phyloP scores from a whole-genome alignment of 2,113 vertebrate genomes.

The Orycteropus afer region DNA sequence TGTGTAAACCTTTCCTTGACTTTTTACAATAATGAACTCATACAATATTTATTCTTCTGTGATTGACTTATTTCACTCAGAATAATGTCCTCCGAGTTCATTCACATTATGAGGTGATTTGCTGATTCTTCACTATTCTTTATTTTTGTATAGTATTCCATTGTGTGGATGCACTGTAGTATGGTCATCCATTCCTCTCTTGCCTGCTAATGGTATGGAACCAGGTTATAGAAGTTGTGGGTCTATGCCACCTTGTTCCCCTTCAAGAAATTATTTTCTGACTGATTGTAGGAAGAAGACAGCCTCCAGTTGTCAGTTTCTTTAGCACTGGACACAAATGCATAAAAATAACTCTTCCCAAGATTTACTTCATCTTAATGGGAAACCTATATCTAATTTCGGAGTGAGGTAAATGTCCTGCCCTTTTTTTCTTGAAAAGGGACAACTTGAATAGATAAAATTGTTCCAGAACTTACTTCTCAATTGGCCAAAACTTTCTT shows the following conservation, averaged over 20 bases:
- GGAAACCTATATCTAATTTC: background rate
- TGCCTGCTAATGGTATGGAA: background rate
- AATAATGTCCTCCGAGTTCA: no score
- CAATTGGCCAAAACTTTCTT: fast-evolving
- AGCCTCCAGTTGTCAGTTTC: background rate
- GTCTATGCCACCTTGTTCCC: background rate
- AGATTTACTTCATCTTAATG: background rate
- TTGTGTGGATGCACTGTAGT: no score
- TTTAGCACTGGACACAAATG: background rate
- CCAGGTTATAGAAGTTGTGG: background rate
- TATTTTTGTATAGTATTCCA: no score
- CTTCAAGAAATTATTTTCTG: background rate
- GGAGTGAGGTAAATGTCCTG: background rate
- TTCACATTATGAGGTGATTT: no score
- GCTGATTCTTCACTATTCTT: no score
- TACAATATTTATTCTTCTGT: no score
- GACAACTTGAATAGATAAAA: background rate
- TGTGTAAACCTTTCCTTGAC: no score
- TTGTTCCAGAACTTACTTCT: background rate
- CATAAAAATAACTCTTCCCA: background rate
- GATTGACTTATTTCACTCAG: no score
- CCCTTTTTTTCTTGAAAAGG: background rate
- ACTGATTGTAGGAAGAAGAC: background rate
- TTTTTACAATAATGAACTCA: no score
- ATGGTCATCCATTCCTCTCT: fast-evolving